phyloP scores from a whole-genome alignment of 2,888 invertebrate genomes.

The Melolontha melolontha region DNA sequence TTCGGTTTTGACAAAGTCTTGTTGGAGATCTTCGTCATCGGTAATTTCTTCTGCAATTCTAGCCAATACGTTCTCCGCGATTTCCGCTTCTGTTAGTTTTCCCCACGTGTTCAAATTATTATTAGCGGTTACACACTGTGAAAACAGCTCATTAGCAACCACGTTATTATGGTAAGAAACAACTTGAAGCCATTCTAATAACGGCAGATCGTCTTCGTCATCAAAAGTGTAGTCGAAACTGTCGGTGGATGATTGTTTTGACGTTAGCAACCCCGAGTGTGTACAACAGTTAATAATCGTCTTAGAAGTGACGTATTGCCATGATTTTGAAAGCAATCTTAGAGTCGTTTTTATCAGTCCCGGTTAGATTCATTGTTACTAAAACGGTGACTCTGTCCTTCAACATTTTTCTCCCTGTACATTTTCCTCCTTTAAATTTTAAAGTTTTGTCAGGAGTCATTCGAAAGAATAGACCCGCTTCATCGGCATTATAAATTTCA shows the following conservation, averaged over 20 bases:
- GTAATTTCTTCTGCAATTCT: neutral
- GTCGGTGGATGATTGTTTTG: constrained; percentile 11
- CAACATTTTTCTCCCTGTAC: too few species aligned
- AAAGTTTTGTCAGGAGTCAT: too few species aligned
- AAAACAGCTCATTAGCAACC: constrained; percentile 8
- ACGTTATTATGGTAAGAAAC: constrained; percentile 3
- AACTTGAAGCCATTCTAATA: constrained; percentile 10
- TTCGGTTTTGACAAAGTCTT: neutral
- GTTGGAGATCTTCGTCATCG: constrained; percentile 7
- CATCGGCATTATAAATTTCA: too few species aligned
- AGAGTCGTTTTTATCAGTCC: too few species aligned
- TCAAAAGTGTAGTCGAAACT: too few species aligned
- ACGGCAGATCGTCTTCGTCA: constrained; percentile 3
- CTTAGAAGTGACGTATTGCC: neutral
- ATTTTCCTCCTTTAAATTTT: too few species aligned
- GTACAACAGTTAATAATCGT: constrained; percentile 4
- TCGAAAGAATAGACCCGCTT: too few species aligned
- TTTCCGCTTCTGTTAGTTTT: constrained; percentile 4
- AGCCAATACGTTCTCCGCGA: constrained; percentile 1
- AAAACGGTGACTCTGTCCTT: too few species aligned
- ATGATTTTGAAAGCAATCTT: constrained; percentile 11
- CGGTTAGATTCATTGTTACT: neutral
- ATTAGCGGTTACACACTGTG: constrained; percentile 3
- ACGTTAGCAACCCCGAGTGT: constrained; percentile 1
- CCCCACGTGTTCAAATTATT: constrained; percentile 2